Evolutionary conservation across 2,113 vertebrate genomes (phyloP), one percentile per base, ranked within the genome.

Genomic region (Chloroceryle aenea): DNA sequence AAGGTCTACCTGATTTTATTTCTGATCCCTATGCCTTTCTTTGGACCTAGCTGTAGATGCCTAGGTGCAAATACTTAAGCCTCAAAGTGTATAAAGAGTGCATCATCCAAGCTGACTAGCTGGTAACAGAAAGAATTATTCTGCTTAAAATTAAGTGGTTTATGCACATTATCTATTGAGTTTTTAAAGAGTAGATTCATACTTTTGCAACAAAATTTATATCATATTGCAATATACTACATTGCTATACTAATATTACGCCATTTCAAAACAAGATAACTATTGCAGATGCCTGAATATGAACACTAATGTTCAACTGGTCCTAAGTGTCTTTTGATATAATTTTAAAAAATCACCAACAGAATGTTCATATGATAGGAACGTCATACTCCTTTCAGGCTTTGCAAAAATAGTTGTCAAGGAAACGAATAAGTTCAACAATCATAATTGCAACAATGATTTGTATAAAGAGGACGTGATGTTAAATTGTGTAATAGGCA

Each of bases 371-470:
- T 79, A 14, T 36, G n/a, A 95, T 62, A 32, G 22, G 48, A 92
- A 87, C 91, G 94, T 78, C 91, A 95, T 53, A 87, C 48, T 55
- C 45, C 87, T 55, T 64, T 69, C 50, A 91, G 59, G 45, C 58
- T 87, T 96, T 77, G 67, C 40, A 95, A 87, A 89, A 92, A 69
- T 23, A 91, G 78, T 79, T 96, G 87, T 94, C 82, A 95, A 87
- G 67, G 89, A 96, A 94, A 94, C 78, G 58, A 91, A 88, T 94
- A 85, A 83, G 82, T 90, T 87, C 50, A 59, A 85, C 63, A 83
- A 63, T 77, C 55, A 27, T 77, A 95, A 95, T 14, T 90, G 75
- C 63, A 91, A n/a, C 79, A 95, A 71, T 25, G 26, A 83, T 73
- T 73, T 45, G 40, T 63, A 71, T 34, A 82, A 85, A 93, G 40